These are phyloP conservation scores for Muntiacus muntjak DNA, from an alignment of 2,113 vertebrate genomes.

Conservation along the genomic window DNA sequence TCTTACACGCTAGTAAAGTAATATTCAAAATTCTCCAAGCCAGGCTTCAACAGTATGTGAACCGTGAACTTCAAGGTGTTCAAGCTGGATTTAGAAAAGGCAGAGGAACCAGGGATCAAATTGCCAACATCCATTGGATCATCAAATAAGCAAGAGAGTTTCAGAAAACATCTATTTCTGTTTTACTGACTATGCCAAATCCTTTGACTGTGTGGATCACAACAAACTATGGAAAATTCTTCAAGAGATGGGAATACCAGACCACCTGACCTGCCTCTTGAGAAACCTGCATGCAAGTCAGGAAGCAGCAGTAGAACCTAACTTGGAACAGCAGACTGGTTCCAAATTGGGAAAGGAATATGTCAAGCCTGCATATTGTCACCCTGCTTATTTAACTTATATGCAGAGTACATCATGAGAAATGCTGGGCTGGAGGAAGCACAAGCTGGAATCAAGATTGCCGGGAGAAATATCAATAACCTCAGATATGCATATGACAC, in stretches of 20 bases:
- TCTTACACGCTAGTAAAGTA: not conserved
- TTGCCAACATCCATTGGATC: fast-evolving
- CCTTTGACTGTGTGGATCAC: not conserved
- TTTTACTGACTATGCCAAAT: not conserved
- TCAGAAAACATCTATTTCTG: not conserved
- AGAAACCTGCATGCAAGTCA: not conserved
- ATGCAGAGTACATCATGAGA: not conserved
- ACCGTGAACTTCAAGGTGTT: not conserved
- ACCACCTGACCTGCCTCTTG: not conserved
- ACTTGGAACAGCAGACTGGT: not conserved
- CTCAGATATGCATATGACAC: not conserved
- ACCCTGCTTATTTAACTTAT: not conserved
- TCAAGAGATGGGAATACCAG: not conserved
- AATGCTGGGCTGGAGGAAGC: fast-evolving
- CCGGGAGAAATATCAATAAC: fast-evolving
- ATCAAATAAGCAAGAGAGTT: not conserved
- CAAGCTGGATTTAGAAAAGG: not conserved
- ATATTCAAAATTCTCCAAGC: not conserved
- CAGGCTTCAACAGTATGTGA: not conserved
- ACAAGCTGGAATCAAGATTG: not conserved
- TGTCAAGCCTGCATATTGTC: not conserved
- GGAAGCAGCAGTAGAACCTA: not conserved
- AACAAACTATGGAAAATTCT: not conserved
- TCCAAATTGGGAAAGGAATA: not conserved
- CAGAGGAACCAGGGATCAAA: not conserved